Conservation (phyloP, 1,140 invertebrate species). For the Theocolax elegans region DNA sequence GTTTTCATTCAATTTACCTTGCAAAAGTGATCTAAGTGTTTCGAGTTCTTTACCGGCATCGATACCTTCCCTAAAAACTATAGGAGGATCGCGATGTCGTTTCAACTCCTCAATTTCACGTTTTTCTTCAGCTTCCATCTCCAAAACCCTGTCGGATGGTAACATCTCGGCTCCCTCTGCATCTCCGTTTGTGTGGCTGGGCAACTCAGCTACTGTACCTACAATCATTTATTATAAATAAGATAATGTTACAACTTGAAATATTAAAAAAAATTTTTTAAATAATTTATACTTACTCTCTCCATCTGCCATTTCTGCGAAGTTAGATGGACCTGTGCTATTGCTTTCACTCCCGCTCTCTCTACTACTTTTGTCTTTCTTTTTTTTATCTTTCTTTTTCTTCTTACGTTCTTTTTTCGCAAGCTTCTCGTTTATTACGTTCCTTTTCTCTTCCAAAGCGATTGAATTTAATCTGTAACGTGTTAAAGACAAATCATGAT, state of each 20-base stretch:
- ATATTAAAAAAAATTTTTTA: too few species aligned
- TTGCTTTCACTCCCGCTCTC: conserved; percentile 61
- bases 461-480: conserved; percentile 71
- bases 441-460: conserved; percentile 76
- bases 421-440: conserved; percentile 78
- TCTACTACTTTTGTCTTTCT: conserved; percentile 60
- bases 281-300: conserved; percentile 50
- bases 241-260: too few species aligned
- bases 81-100: conserved; percentile 82
- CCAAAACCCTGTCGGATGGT: conserved; percentile 67
- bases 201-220: conserved; percentile 54
- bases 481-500: too few species aligned
- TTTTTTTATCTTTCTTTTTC: conserved; percentile 78
- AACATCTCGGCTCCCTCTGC: conserved; percentile 52
- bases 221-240: background rate
- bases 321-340: conserved; percentile 61
- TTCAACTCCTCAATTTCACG: conserved; percentile 77
- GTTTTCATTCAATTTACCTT: conserved; percentile 75
- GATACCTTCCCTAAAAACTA: conserved; percentile 80
- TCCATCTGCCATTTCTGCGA: conserved; percentile 60
- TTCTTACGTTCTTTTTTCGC: conserved; percentile 78
- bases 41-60: conserved; percentile 77
- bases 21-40: conserved; percentile 71
- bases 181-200: conserved; percentile 30
- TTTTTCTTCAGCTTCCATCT: conserved; percentile 76